phyloP scores from a whole-genome alignment of 2,888 invertebrate species.

The Lamellibrachia satsuma region DNA sequence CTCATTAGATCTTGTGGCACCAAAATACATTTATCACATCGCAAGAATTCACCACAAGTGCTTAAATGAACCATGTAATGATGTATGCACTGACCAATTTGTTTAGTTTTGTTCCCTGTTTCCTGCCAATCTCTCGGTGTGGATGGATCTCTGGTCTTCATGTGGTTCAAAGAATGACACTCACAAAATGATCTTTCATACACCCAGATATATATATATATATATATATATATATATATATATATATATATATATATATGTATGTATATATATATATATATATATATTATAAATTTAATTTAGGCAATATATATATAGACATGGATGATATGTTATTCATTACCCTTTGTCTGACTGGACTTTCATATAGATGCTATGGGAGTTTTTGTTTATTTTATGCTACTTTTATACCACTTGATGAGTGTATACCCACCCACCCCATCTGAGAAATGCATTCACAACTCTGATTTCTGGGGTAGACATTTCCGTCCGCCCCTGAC shows the following conservation, averaged over 20 bases:
- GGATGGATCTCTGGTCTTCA: neutral
- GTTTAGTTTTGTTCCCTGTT: neutral
- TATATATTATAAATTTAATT: neutral
- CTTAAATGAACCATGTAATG: neutral
- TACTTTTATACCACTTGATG: neutral
- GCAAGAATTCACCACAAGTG: neutral
- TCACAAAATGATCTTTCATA: neutral
- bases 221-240: too few species aligned
- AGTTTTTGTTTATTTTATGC: neutral
- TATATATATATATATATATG: too few species aligned
- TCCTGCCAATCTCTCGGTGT: neutral
- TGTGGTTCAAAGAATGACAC: neutral
- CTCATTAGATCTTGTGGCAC: neutral
- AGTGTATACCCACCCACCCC: neutral
- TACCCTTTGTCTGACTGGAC: neutral
- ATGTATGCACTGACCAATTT: neutral
- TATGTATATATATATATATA: neutral
- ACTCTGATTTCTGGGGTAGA: neutral
- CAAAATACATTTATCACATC: neutral
- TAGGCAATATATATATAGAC: neutral
- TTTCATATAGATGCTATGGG: neutral
- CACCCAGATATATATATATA: neutral
- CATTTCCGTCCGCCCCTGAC: too few species aligned
- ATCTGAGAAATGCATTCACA: neutral
- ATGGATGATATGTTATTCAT: neutral